Evolutionary conservation across 2,797 vertebrate genomes (phyloP).

Genomic region (Enteromius radiatus): DNA sequence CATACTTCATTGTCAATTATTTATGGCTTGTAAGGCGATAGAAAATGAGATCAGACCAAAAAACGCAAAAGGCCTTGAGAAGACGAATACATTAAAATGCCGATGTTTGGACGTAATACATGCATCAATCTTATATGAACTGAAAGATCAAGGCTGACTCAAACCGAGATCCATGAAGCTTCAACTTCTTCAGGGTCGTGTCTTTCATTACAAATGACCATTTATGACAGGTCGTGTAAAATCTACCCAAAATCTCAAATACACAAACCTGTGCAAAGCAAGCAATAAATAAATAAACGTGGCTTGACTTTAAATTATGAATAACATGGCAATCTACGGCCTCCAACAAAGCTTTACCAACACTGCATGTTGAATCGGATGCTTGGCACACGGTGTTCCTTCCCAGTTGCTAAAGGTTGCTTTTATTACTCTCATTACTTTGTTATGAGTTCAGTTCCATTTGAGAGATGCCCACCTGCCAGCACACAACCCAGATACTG

Average conservation of each 20-base stretch:
- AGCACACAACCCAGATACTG: constrained; percentile 1
- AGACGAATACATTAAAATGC: constrained; percentile 38
- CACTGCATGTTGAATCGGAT: not conserved
- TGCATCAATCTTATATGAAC: constrained; percentile 35
- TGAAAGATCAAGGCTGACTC: constrained; percentile 41
- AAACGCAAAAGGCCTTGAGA: constrained; percentile 32
- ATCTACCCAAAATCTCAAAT: constrained; percentile 10
- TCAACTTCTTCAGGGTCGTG: constrained; percentile 12
- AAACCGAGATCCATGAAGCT: not conserved
- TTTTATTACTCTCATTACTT: not conserved
- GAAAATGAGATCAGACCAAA: constrained; percentile 3
- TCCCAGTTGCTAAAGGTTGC: not conserved
- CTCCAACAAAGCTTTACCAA: not conserved
- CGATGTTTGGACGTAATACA: constrained; percentile 25
- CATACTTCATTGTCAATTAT: constrained; percentile 1
- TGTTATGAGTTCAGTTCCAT: not conserved
- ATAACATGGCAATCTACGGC: not conserved
- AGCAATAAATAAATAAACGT: not conserved
- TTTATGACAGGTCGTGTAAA: not conserved
- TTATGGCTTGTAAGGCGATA: constrained; percentile 25
- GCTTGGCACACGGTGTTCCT: not conserved
- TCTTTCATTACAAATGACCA: constrained; percentile 22
- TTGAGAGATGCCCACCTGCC: not conserved
- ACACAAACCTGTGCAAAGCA: constrained; percentile 18
- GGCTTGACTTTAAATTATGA: not conserved